These are phyloP conservation scores for Cryptus viduatorius DNA, from an alignment of 2,888 invertebrate genomes.

Conservation along the genomic window DNA sequence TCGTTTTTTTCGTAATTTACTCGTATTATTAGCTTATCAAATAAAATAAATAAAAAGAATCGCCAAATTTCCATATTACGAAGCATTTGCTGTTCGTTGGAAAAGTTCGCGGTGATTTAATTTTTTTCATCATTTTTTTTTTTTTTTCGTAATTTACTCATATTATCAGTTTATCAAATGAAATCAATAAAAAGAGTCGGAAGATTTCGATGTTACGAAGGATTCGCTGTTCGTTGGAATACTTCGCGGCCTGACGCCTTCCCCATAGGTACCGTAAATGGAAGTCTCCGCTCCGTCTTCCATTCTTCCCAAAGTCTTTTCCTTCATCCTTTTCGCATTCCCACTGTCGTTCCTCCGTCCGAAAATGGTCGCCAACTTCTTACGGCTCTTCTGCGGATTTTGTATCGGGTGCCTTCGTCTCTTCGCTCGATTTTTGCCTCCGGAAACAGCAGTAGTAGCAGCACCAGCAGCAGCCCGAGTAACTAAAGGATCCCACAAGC, in stretches of 20 bases:
- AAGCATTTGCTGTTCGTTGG: no score
- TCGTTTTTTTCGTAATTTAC: no score
- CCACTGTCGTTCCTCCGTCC: conserved; percentile 71
- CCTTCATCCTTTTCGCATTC: conserved; percentile 30
- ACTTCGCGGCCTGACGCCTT: conserved; percentile 18
- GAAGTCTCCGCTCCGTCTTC: conserved; percentile 35
- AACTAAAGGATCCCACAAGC: conserved; percentile 35
- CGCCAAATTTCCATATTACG: no score
- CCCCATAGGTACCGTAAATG: conserved; percentile 46
- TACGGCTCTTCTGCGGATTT: conserved; percentile 73
- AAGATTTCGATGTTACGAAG: not conserved
- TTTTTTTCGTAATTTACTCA: no score
- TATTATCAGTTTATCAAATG: no score
- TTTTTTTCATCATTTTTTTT: no score
- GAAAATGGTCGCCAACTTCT: conserved; percentile 81
- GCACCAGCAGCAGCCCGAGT: not conserved
- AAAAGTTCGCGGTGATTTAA: no score
- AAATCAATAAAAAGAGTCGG: no score
- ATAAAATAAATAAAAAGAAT: no score
- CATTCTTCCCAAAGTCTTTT: conserved; percentile 23
- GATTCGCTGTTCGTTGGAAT: not conserved
- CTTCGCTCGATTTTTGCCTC: conserved; percentile 60
- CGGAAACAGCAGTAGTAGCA: conserved; percentile 45
- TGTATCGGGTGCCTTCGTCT: conserved; percentile 63
- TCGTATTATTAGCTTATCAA: no score